Conservation (phyloP, 64 coral and sea anemone species). For the Dendronephthya gigantea region DNA sequence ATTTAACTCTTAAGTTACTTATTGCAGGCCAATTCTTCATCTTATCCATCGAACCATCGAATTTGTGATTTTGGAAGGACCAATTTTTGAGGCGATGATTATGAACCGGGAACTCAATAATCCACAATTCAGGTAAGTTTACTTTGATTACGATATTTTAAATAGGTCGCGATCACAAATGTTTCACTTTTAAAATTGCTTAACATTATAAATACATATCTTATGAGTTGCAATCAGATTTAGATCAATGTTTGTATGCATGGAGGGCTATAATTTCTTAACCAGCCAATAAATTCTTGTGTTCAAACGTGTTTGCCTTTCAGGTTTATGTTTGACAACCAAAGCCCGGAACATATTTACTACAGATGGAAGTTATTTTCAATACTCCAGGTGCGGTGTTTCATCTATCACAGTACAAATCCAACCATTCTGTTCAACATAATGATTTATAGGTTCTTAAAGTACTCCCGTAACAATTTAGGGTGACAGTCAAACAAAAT, state of each 20-base stretch:
- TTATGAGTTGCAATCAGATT: too few species aligned
- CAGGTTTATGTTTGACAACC: slow-evolving; percentile 98
- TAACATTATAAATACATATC: too few species aligned
- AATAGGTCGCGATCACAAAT: not conserved
- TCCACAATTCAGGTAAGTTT: slow-evolving; percentile 55
- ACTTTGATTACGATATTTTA: not conserved
- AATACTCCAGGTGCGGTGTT: slow-evolving; percentile 65
- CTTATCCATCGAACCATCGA: slow-evolving; percentile 88
- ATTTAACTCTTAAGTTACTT: not conserved
- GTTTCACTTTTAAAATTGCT: not conserved
- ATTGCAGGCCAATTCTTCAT: slow-evolving; percentile 81
- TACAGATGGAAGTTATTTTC: slow-evolving; percentile 96
- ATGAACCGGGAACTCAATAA: slow-evolving; percentile 99
- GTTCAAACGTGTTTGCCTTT: not conserved
- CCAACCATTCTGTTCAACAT: not conserved
- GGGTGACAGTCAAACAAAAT: slow-evolving; percentile 92
- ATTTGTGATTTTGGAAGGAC: slow-evolving; percentile 94
- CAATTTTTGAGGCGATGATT: slow-evolving; percentile 99
- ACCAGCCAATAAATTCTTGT: too few species aligned
- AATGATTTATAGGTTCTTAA: not conserved
- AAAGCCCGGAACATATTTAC: slow-evolving; percentile 81
- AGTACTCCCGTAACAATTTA: too few species aligned
- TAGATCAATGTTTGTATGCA: too few species aligned
- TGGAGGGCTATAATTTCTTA: too few species aligned
- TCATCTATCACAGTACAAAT: not conserved